Evolutionary conservation across 2,888 invertebrate genomes (phyloP).

Genomic region (Azorinus chamasolen): DNA sequence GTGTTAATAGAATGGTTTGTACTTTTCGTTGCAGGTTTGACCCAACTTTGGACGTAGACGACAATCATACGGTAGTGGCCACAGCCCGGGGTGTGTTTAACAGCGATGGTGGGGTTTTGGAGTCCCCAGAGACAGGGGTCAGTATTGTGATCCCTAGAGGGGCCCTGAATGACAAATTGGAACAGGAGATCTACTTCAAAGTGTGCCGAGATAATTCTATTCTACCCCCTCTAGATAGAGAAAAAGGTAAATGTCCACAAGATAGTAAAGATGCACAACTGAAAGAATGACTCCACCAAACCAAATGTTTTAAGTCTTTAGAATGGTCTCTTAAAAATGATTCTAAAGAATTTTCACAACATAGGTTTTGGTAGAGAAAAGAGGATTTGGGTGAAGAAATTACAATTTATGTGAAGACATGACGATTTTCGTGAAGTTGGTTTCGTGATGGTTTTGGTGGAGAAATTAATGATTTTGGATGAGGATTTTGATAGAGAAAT

Average conservation of each 20-base stretch:
- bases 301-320: too few relatives aligned
- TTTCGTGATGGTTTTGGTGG: too few relatives aligned
- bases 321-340: too few relatives aligned
- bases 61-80: conserved; percentile 84
- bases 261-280: not conserved
- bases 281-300: too few relatives aligned
- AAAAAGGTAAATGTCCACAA: conserved; percentile 90
- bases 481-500: too few relatives aligned
- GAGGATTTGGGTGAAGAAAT: too few relatives aligned
- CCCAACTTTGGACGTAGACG: conserved; percentile 70
- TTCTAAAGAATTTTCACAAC: too few relatives aligned
- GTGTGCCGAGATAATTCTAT: conserved; percentile 90
- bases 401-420: too few relatives aligned
- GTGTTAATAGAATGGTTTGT: too few relatives aligned
- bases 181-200: conserved; percentile 97
- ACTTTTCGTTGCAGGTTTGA: conserved; percentile 65
- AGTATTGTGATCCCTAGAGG: conserved; percentile 95
- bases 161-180: conserved; percentile 93
- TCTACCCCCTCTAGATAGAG: conserved; percentile 94
- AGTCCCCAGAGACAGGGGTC: conserved; percentile 96
- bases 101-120: conserved; percentile 91
- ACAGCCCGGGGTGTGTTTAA: conserved; percentile 85
- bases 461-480: too few relatives aligned
- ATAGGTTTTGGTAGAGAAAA: too few relatives aligned
- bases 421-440: too few relatives aligned